Conservation (phyloP, 2,888 invertebrate genomes). For the Lysandra bellargus region DNA sequence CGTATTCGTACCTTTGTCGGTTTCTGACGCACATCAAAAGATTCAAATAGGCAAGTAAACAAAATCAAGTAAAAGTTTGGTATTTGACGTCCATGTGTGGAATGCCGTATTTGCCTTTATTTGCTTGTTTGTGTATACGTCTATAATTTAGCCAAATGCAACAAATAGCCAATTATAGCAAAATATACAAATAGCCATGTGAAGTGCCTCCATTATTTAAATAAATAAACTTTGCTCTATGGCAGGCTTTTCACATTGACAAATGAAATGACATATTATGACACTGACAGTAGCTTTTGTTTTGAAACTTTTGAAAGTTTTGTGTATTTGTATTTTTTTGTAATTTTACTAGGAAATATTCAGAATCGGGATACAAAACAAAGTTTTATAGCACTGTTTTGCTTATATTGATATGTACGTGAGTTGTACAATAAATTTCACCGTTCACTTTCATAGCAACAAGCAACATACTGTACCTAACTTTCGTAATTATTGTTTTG, state of each 20-base stretch:
- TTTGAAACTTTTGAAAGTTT: constrained; percentile 20
- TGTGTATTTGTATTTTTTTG: not conserved
- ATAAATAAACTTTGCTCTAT: not conserved
- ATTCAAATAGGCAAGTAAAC: no score
- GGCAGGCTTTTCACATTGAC: not conserved
- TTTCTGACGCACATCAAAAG: no score
- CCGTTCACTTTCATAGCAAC: not conserved
- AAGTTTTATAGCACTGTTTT: not conserved
- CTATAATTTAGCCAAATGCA: no score
- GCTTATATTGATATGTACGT: not conserved
- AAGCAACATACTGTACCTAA: not conserved
- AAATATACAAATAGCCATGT: no score
- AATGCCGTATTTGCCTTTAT: no score
- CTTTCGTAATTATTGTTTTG: constrained; percentile 48
- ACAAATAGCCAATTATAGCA: no score
- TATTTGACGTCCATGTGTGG: no score
- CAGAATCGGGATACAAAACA: not conserved
- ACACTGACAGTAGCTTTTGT: constrained; percentile 7
- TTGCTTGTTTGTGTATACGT: no score
- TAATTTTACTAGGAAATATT: not conserved
- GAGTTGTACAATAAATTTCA: not conserved
- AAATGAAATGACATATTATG: not conserved
- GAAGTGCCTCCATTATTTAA: not conserved
- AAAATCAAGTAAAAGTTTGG: no score
- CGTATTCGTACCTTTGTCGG: no score